Percentiles rank a stretch among this genome's conserved stretches.
Evolutionary conservation across 2,797 vertebrate species (phyloP).

Genomic region (Loris lydekkerianus): DNA sequence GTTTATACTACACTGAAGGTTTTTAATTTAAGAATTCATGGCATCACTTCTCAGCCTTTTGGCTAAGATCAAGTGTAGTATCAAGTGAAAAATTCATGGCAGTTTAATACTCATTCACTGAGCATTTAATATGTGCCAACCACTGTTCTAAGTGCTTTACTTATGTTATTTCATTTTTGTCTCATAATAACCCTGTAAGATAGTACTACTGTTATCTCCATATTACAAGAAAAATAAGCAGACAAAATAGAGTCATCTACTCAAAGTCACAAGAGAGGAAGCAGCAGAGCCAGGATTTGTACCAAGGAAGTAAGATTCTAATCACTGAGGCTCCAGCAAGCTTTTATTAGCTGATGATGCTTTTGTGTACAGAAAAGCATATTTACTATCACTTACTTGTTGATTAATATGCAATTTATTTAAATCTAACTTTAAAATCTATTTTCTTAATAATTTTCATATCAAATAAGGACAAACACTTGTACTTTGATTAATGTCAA

Average conservation of each 20-base stretch:
- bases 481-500: not conserved
- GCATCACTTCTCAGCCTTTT: not conserved
- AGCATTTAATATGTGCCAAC: not conserved
- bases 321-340: not conserved
- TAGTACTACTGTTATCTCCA: not conserved
- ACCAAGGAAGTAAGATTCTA: not conserved
- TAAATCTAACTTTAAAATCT: constrained; percentile 15
- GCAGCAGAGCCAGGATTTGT: not conserved
- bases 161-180: constrained; percentile 24
- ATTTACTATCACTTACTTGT: constrained; percentile 18
- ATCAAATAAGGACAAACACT: not conserved
- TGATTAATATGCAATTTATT: constrained; percentile 11
- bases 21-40: constrained; percentile 21
- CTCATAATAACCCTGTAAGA: not conserved
- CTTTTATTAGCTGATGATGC: not conserved
- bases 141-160: not conserved
- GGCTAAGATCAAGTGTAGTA: no score
- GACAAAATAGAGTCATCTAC: not conserved
- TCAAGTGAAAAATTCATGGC: not conserved
- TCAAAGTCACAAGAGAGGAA: not conserved
- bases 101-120: constrained; percentile 15
- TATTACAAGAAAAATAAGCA: constrained; percentile 16
- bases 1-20: not conserved
- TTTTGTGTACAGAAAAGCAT: constrained; percentile 40
- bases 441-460: constrained; percentile 31